phyloP scores from a whole-genome alignment of 2,888 invertebrate genomes.

The Dryomyza anilis region DNA sequence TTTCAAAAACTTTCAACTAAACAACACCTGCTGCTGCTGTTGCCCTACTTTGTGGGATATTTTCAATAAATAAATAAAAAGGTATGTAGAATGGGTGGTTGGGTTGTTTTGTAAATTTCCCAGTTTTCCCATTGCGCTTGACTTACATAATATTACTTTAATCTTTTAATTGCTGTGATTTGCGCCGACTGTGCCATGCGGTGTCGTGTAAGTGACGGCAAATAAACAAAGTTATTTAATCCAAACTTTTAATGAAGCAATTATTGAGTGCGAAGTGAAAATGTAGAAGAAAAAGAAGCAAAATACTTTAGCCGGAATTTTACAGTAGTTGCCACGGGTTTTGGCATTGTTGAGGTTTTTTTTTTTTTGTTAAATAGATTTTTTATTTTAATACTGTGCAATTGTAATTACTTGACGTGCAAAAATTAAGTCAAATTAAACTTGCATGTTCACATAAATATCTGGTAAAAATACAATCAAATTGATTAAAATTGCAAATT shows the following conservation, averaged over 20 bases:
- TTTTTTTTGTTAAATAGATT: neutral
- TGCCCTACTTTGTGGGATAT: too few species aligned
- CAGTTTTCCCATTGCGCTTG: too few species aligned
- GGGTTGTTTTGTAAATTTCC: too few species aligned
- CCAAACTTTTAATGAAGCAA: slow-evolving; percentile 16
- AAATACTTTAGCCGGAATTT: neutral
- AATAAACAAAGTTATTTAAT: slow-evolving; percentile 3
- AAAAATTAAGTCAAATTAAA: slow-evolving; percentile 11
- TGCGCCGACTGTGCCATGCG: neutral
- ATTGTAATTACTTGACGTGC: neutral
- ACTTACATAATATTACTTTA: too few species aligned
- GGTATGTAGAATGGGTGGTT: too few species aligned
- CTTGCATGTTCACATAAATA: slow-evolving; percentile 10
- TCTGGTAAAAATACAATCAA: too few species aligned
- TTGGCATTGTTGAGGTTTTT: neutral
- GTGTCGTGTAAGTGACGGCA: neutral
- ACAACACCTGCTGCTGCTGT: too few species aligned
- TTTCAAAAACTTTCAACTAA: too few species aligned
- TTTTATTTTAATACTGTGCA: neutral
- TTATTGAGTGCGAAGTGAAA: neutral
- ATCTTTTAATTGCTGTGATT: slow-evolving; percentile 10
- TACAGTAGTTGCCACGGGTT: too few species aligned
- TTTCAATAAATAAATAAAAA: too few species aligned
- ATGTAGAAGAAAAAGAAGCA: neutral
- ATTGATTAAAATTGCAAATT: too few species aligned